These are phyloP conservation scores for Synchiropus splendidus DNA, from an alignment of 2,113 vertebrate species.

Conservation along the genomic window DNA sequence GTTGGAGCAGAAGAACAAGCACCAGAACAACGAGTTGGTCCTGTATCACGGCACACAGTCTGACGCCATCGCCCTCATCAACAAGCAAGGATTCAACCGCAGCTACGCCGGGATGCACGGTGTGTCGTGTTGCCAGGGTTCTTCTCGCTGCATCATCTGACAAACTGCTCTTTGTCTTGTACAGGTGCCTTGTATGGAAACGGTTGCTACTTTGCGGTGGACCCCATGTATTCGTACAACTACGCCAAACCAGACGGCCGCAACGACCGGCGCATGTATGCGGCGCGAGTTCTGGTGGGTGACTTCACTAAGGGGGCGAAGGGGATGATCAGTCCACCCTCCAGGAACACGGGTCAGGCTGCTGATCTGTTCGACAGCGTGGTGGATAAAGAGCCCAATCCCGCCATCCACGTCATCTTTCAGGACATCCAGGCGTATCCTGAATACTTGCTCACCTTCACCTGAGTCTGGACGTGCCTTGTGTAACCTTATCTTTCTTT, in stretches of 20 bases:
- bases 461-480: slow-evolving; percentile 2
- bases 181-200: slow-evolving; percentile 50
- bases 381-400: slow-evolving; percentile 3
- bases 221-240: slow-evolving; percentile 47
- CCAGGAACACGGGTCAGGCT: slow-evolving; percentile 20
- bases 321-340: slow-evolving; percentile 48
- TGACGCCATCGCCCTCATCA: slow-evolving; percentile 56
- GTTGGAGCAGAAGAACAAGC: slow-evolving; percentile 73
- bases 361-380: slow-evolving; percentile 71
- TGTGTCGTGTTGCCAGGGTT: slow-evolving; percentile 31
- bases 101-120: slow-evolving; percentile 79
- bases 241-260: slow-evolving; percentile 49
- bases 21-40: slow-evolving; percentile 62
- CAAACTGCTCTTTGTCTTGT: accelerated
- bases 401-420: slow-evolving; percentile 72
- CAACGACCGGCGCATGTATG: slow-evolving; percentile 65
- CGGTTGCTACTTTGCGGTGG: slow-evolving; percentile 71
- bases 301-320: slow-evolving; percentile 44
- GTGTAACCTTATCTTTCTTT: too few relatives aligned
- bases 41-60: slow-evolving; percentile 78
- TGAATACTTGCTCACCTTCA: slow-evolving; percentile 75
- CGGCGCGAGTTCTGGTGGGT: slow-evolving; percentile 73
- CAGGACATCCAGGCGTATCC: slow-evolving; percentile 75
- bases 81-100: slow-evolving; percentile 75
- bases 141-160: too few relatives aligned